phyloP scores from a whole-genome alignment of 1,140 invertebrate genomes.

The Melitaea cinxia region DNA sequence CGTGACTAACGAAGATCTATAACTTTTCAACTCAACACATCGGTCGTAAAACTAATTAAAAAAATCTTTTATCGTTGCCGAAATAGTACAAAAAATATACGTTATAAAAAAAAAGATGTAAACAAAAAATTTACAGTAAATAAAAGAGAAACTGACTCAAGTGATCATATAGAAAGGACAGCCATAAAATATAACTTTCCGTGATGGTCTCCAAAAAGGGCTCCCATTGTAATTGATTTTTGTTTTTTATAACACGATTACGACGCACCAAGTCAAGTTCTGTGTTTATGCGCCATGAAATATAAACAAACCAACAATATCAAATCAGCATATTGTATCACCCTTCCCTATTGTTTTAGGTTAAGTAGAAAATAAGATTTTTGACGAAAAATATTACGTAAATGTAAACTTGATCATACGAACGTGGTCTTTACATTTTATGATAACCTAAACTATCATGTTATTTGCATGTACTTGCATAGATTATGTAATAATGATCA shows the following conservation, averaged over 20 bases:
- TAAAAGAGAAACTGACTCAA: neutral
- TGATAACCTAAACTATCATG: no score
- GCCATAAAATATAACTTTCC: constrained; percentile 6
- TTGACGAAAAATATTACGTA: neutral
- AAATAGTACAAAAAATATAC: neutral
- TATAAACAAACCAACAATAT: constrained; percentile 27
- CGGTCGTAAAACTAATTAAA: neutral
- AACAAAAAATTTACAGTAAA: neutral
- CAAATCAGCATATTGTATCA: constrained; percentile 25
- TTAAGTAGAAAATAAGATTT: neutral
- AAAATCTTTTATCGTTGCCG: neutral
- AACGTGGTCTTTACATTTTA: no score
- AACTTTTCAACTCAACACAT: neutral
- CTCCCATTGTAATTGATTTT: constrained; percentile 26
- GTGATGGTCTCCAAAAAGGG: constrained; percentile 9
- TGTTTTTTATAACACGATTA: constrained; percentile 33
- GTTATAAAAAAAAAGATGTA: neutral
- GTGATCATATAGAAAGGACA: neutral
- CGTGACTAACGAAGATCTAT: constrained; percentile 3
- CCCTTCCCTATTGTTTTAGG: constrained; percentile 2
- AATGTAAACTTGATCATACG: neutral
- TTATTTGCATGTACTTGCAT: no score
- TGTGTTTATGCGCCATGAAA: constrained; percentile 32
- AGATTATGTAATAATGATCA: no score
- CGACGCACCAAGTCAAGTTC: constrained; percentile 22